Percentiles rank a stretch among this genome's conserved stretches.
These are phyloP conservation scores for Mus minutoides DNA, from an alignment of 2,797 vertebrate genomes.

Conservation along the genomic window DNA sequence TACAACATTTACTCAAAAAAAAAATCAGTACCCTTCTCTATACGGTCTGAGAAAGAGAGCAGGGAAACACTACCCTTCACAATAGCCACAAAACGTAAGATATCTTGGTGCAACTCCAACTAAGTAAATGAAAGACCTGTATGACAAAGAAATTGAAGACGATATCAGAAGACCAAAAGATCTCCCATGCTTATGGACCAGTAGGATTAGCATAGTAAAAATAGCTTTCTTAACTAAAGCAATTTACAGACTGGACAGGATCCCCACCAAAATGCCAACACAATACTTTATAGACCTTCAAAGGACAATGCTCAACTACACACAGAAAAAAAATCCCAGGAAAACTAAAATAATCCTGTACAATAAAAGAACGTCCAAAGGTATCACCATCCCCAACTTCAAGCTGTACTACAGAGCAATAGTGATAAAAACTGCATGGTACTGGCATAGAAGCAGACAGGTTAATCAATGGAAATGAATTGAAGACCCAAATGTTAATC, in stretches of 20 bases:
- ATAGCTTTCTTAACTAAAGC: not conserved
- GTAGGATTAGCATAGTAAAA: not conserved
- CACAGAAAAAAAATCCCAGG: not conserved
- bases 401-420: not conserved
- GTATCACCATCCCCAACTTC: not conserved
- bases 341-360: not conserved
- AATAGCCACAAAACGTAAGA: not conserved
- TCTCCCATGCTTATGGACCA: not conserved
- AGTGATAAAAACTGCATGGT: not conserved
- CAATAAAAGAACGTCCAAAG: not conserved
- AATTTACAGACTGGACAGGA: not conserved
- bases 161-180: not conserved
- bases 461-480: not conserved
- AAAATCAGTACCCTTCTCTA: not conserved
- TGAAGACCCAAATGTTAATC: not conserved
- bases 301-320: not conserved
- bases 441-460: not conserved
- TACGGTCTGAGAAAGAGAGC: not conserved
- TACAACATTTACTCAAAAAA: not conserved
- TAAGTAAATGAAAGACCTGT: not conserved
- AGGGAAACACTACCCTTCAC: not conserved
- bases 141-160: not conserved
- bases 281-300: not conserved
- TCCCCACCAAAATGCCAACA: not conserved
- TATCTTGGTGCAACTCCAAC: not conserved